Percentiles rank a stretch among this genome's conserved stretches.
These are phyloP conservation scores for Mola mola DNA, from an alignment of 2,113 vertebrate species.

Conservation along the genomic window DNA sequence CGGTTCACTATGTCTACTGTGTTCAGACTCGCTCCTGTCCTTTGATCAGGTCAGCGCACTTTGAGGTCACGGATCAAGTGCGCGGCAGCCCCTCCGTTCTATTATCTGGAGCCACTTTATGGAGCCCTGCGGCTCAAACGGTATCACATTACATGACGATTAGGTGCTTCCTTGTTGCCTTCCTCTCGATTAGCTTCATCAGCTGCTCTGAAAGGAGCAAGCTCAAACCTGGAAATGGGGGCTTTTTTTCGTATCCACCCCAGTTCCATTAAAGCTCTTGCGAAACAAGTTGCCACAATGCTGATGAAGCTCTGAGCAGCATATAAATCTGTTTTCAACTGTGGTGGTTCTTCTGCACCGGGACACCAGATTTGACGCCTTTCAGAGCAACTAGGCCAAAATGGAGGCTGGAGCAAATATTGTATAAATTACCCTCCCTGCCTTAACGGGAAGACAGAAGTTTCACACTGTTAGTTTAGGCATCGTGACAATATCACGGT, in stretches of 20 bases:
- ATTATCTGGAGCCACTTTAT: conserved; percentile 34
- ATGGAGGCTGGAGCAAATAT: too few relatives aligned
- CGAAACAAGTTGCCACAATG: neutral
- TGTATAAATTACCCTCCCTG: too few relatives aligned
- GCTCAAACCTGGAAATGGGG: neutral
- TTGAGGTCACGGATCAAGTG: conserved; percentile 59
- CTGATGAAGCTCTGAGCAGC: neutral
- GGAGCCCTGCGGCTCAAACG: conserved; percentile 19
- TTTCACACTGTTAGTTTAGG: too few relatives aligned
- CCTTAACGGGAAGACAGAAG: too few relatives aligned
- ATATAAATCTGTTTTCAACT: too few relatives aligned
- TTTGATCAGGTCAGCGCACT: conserved; percentile 67
- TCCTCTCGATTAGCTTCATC: conserved; percentile 42
- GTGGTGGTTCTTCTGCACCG: too few relatives aligned
- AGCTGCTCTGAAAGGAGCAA: conserved; percentile 33
- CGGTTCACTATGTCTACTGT: conserved; percentile 37
- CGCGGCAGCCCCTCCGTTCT: conserved; percentile 19
- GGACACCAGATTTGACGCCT: too few relatives aligned
- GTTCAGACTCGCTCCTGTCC: conserved; percentile 40
- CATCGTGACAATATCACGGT: too few relatives aligned
- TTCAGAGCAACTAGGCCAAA: too few relatives aligned
- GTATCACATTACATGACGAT: conserved; percentile 49
- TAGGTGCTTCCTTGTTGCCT: conserved; percentile 46
- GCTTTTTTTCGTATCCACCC: too few relatives aligned
- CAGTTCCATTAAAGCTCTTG: neutral